Base-by-base conservation (phyloP, 1,140 invertebrate genomes). In the Diorhabda carinulata region DNA sequence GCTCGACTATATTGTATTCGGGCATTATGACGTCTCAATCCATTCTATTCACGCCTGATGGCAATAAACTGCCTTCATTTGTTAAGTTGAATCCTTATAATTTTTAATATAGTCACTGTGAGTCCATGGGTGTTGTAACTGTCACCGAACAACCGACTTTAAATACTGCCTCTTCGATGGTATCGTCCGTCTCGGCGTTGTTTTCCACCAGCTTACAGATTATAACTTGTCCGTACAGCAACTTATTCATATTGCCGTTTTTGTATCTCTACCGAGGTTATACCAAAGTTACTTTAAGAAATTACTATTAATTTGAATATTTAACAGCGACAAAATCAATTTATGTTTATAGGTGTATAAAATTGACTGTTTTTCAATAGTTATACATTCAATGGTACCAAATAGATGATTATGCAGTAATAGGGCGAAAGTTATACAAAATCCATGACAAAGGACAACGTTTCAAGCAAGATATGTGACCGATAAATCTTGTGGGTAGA, bases 21-120 rank as follows among this genome's bases (percentile, higher is more conserved):
- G 8, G 45, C 44, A 41, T 40, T 47, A n/a, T 56, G 64, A 67
- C 66, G 59, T 67, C 68, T 72, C 66, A 66, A 72, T 72, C 66
- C 65, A 58, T 70, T 70, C 67, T 61, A 67, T 70, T 68, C 66
- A 52, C 68, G 66, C 68, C 59, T 52, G 59, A 67, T 67, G 60
- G 60, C 57, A 52, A 62, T 64, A 44, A 65, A 61, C 58, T 40
- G 44, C 64, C 25, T 47, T 57, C 71, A 72, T 72, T 72, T 72
- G 71, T 72, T 66, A 60, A 60, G 65, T 56, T 65, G 70, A 72
- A 70, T 70, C 71, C 52, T 62, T 69, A 65, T 70, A 72, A 72
- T 72, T 72, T 72, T 72, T 72, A 72, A 72, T 69, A 61, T 58
- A 61, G 64, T 64, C 71, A 57, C 45, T 45, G 66, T 58, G 59